Percentiles rank a stretch among this genome's conserved stretches.
Conservation (phyloP, 2,888 invertebrate genomes). For the Caenorhabditis sp. region DNA sequence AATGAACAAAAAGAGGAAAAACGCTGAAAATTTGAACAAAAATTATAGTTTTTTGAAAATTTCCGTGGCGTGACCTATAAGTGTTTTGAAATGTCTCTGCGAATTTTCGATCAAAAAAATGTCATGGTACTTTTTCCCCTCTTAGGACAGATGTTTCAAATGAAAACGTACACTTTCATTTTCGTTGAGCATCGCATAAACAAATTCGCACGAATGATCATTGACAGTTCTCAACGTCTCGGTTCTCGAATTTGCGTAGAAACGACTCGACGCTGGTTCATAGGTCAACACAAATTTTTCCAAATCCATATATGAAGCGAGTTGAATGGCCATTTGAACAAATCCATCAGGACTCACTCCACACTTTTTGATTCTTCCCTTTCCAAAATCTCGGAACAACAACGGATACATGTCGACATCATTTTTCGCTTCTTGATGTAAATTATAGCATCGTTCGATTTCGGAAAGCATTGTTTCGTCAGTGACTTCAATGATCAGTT, state of each 20-base stretch:
- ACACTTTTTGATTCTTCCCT: conserved; percentile 86
- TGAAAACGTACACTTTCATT: conserved; percentile 18
- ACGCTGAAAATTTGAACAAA: no score
- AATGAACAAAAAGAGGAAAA: no score
- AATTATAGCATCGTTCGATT: conserved; percentile 41
- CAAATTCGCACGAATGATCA: conserved; percentile 89
- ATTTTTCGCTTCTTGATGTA: conserved; percentile 26
- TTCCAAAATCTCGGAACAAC: conserved; percentile 62
- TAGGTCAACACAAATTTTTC: conserved; percentile 92
- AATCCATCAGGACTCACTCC: conserved; percentile 94
- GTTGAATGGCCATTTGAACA: conserved; percentile 92
- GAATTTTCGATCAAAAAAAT: no score
- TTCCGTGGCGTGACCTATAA: no score
- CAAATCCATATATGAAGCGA: conserved; percentile 80
- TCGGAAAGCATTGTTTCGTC: conserved; percentile 51
- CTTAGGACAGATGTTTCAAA: no score
- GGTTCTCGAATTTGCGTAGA: conserved; percentile 92
- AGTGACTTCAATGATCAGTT: conserved; percentile 37
- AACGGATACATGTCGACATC: conserved; percentile 59
- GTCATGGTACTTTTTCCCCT: no score
- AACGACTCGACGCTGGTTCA: conserved; percentile 97
- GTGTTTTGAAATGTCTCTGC: no score
- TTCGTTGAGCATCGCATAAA: conserved; percentile 84
- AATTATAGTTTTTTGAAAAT: no score
- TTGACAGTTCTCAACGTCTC: conserved; percentile 96